Percentiles rank a stretch among this genome's conserved stretches.
These are phyloP conservation scores for Sinocyclocheilus anophthalmus DNA, from an alignment of 2,113 vertebrate genomes.

Conservation along the genomic window DNA sequence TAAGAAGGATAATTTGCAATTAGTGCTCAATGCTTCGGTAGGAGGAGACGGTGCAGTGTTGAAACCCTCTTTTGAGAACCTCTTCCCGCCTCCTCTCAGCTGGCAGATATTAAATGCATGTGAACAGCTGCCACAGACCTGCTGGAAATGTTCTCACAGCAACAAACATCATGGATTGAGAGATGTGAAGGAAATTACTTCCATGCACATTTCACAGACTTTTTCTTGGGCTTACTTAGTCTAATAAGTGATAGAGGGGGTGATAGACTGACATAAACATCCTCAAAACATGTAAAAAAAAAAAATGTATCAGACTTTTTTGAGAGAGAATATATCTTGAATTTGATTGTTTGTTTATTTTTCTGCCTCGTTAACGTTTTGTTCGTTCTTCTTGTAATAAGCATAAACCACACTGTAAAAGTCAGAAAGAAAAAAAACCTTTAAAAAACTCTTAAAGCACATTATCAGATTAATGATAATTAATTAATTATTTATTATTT, in stretches of 20 bases:
- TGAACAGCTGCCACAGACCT: conserved; percentile 9
- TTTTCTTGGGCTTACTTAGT: not conserved
- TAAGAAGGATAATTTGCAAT: conserved; percentile 38
- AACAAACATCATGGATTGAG: not conserved
- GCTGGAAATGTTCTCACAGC: not conserved
- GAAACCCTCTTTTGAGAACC: conserved; percentile 18
- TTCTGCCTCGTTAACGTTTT: no score
- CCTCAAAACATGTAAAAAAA: not conserved
- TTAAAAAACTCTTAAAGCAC: no score
- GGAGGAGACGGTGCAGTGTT: conserved; percentile 24
- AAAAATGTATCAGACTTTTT: not conserved
- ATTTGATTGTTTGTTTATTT: not conserved
- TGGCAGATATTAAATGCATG: conserved; percentile 13
- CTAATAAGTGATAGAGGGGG: not conserved
- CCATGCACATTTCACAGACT: not conserved
- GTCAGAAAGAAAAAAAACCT: no score
- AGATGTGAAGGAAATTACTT: not conserved
- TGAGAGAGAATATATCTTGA: not conserved
- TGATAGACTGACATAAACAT: not conserved
- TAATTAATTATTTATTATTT: no score
- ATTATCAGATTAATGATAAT: no score
- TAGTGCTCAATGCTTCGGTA: conserved; percentile 34
- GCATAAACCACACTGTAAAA: no score
- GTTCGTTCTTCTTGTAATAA: no score
- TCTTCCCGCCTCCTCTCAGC: not conserved